Conservation (phyloP, 2,888 invertebrate genomes). For the Drosophila conformis region DNA sequence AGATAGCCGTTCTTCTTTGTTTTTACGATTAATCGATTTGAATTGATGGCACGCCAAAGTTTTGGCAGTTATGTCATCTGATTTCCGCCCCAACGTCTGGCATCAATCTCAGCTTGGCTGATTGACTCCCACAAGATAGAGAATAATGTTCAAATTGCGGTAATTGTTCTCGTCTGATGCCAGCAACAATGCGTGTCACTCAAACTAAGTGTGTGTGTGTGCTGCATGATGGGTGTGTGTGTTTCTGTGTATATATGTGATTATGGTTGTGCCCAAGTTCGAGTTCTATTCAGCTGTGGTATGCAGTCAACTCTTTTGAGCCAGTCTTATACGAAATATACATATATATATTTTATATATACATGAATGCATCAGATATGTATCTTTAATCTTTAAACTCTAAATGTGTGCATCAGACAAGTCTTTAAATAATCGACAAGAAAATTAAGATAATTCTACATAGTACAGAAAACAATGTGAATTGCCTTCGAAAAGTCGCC, state of each 20-base stretch:
- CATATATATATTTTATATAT: background rate
- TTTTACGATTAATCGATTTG: background rate
- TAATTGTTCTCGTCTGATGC: constrained; percentile 62
- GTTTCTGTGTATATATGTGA: background rate
- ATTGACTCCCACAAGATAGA: constrained; percentile 67
- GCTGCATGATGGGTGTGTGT: background rate
- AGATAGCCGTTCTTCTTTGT: background rate
- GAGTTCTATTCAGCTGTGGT: constrained; percentile 8
- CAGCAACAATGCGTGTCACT: constrained; percentile 52
- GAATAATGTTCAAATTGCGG: constrained; percentile 50
- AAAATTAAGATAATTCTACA: background rate
- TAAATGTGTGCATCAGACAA: background rate
- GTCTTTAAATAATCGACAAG: background rate
- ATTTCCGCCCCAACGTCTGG: constrained; percentile 30
- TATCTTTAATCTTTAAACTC: background rate
- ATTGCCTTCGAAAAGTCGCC: background rate
- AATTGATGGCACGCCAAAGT: background rate
- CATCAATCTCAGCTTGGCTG: constrained; percentile 38
- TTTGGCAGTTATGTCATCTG: constrained; percentile 35
- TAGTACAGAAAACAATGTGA: background rate
- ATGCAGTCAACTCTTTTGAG: constrained; percentile 47
- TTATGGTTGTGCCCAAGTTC: constrained; percentile 3
- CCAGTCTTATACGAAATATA: constrained; percentile 14
- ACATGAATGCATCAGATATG: no score
- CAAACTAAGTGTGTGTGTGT: background rate